phyloP scores from a whole-genome alignment of 1,140 invertebrate species.

The Procambarus clarkii region DNA sequence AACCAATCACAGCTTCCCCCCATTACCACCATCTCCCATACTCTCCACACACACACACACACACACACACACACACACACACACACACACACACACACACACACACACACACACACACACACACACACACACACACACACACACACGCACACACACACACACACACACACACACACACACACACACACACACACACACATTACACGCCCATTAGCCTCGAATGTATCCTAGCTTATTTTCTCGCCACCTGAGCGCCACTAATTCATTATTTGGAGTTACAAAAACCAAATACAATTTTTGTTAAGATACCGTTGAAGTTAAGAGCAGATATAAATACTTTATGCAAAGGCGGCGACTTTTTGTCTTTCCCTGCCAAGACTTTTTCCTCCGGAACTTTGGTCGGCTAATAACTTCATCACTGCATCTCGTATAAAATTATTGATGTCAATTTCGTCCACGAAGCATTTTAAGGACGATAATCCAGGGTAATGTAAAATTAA shows the following conservation, averaged over 20 bases:
- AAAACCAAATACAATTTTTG: not conserved
- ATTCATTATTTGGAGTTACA: not conserved
- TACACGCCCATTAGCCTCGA: not conserved
- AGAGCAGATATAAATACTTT: slow-evolving; percentile 52
- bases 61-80: too few species aligned
- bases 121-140: too few species aligned
- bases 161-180: too few species aligned
- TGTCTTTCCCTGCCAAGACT: not conserved
- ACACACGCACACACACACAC: too few species aligned
- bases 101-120: too few species aligned
- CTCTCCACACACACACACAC: too few species aligned
- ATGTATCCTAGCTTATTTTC: not conserved
- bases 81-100: too few species aligned
- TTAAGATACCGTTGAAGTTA: slow-evolving; percentile 17
- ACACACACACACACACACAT: too few species aligned
- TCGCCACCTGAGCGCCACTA: not conserved
- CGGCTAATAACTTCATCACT: slow-evolving; percentile 58
- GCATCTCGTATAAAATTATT: slow-evolving; percentile 58
- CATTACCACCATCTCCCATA: too few species aligned
- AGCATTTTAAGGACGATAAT: slow-evolving; percentile 38
- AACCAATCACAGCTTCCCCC: too few species aligned
- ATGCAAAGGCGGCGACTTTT: slow-evolving; percentile 24
- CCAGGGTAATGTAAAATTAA: slow-evolving; percentile 63
- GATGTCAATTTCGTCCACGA: slow-evolving; percentile 50
- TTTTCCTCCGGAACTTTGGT: slow-evolving; percentile 18